Evolutionary conservation across 2,797 vertebrate species (phyloP).

Genomic region (Bradypodion ventrale): DNA sequence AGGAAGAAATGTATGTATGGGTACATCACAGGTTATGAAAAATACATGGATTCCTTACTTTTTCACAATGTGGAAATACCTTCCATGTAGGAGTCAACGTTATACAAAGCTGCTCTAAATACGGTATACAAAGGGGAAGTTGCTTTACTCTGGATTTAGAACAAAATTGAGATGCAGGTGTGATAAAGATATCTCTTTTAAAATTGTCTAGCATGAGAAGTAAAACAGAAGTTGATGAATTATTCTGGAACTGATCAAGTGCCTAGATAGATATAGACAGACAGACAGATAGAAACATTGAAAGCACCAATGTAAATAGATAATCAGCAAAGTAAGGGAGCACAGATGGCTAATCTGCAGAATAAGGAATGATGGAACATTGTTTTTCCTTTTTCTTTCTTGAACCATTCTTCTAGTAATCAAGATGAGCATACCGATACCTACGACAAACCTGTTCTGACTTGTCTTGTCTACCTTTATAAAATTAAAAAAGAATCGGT

Average conservation of each 20-base stretch:
- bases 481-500: slow-evolving; percentile 74
- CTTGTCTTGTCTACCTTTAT: slow-evolving; percentile 81
- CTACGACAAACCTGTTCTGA: slow-evolving; percentile 78
- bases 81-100: not conserved
- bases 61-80: not conserved
- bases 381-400: slow-evolving; percentile 46
- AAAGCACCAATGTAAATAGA: slow-evolving; percentile 63
- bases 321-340: slow-evolving; percentile 52
- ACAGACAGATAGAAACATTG: no score
- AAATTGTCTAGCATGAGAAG: slow-evolving; percentile 64
- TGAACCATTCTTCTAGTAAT: slow-evolving; percentile 58
- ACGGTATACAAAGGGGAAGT: slow-evolving; percentile 45
- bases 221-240: slow-evolving; percentile 63
- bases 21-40: not conserved
- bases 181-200: slow-evolving; percentile 54
- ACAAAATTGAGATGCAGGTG: slow-evolving; percentile 36
- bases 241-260: slow-evolving; percentile 62
- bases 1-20: not conserved
- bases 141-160: slow-evolving; percentile 48
- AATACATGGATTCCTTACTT: not conserved
- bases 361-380: slow-evolving; percentile 48
- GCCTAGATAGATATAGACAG: slow-evolving; percentile 58
- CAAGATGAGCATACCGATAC: slow-evolving; percentile 68
- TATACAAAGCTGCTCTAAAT: not conserved
- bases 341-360: slow-evolving; percentile 59